Base-by-base conservation (phyloP, 37 sponge, comb jelly and placozoan genomes). In the Cladorhizidae sp. region DNA sequence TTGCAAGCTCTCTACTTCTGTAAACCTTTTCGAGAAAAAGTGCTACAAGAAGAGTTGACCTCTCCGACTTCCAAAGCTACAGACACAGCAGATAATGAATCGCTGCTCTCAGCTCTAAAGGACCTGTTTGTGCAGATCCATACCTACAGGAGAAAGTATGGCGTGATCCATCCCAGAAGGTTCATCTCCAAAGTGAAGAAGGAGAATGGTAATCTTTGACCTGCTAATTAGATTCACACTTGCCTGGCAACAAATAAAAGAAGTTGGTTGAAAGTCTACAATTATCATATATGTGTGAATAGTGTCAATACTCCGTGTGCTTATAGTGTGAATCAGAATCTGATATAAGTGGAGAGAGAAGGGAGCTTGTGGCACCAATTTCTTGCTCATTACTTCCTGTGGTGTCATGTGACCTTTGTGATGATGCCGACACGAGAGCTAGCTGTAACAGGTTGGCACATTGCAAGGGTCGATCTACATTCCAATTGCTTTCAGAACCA, bases 1-100 rank as follows among this genome's bases (percentile, higher is more conserved):
- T 32, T 98, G 0, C 99, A 98, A 73, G 93, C 96, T 18, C 90
- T 98, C 41, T 98, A 89, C 85, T 95, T 81, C 88, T 98, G 98
- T 74, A 72, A 65, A 25, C 98, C 98, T 7, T 98, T 98, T 78
- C 78, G 96, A 22, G 86, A 93, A 57, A 73, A 89, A 45, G 96
- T 98, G 0, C 73, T 93, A 1, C 54, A 41, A 32, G 40, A 32
- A 15, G 62, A 75, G 5, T 35, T 59, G 50, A 0, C 2, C 2
- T 50, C 54, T 35, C 49, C 57, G 52, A 65, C 35, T 9, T 57
- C 26, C 14, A 77, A 57, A 25, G 69, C 55, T 23, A 39, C 17
- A 43, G 71, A 37, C 15, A 70, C 54, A 8, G 82, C 63, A 12
- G 83, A 88, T 25, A 82, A 74, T 12, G 94, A 97, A 49, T 89